These are phyloP conservation scores for Arrhamphus sclerolepis DNA, from an alignment of 2,797 vertebrate species.

Conservation along the genomic window DNA sequence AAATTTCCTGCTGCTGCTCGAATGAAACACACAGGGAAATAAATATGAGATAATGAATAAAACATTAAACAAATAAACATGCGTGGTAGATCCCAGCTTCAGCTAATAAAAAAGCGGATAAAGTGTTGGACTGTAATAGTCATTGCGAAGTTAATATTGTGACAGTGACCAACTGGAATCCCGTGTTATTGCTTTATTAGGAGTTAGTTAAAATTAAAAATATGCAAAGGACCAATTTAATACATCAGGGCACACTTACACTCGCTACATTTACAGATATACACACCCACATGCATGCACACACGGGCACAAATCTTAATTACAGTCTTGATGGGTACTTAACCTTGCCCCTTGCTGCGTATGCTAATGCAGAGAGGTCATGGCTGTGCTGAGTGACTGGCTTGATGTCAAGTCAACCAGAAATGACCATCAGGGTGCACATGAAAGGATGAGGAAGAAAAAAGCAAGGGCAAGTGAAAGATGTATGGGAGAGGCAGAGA, in stretches of 20 bases:
- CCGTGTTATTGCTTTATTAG: constrained; percentile 13
- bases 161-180: constrained; percentile 11
- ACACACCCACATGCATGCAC: constrained; percentile 33
- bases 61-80: constrained; percentile 29
- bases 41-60: constrained; percentile 43
- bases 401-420: constrained; percentile 72
- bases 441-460: constrained; percentile 50
- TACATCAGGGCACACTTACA: constrained; percentile 33
- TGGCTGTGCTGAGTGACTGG: constrained; percentile 71
- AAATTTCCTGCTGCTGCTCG: constrained; percentile 12
- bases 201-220: constrained; percentile 43
- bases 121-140: constrained; percentile 6
- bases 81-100: background rate
- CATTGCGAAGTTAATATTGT: constrained; percentile 27
- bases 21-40: constrained; percentile 10
- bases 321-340: constrained; percentile 79
- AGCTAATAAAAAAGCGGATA: constrained; percentile 17
- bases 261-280: background rate
- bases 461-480: constrained; percentile 48
- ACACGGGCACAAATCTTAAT: constrained; percentile 72
- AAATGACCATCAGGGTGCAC: constrained; percentile 63
- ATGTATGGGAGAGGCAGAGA: constrained; percentile 1
- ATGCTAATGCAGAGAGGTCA: constrained; percentile 75
- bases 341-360: constrained; percentile 76
- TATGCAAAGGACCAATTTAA: constrained; percentile 53